Evolutionary conservation across 2,797 vertebrate species (phyloP).

Genomic region (Xenops minutus): DNA sequence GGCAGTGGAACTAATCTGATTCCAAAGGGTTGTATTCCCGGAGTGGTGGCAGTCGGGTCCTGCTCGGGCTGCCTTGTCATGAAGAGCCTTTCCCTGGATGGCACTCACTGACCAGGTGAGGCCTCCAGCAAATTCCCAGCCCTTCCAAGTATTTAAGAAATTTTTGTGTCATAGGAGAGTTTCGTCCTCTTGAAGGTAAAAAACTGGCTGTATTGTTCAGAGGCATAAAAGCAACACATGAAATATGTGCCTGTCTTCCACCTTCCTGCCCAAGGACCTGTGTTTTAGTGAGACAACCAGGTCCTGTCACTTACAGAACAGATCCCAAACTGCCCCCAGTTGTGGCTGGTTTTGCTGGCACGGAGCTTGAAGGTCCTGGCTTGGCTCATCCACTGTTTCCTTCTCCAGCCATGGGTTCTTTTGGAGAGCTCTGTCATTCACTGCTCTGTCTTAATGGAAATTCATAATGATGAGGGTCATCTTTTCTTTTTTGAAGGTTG

Average conservation of each 20-base stretch:
- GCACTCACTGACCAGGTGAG: constrained; percentile 64
- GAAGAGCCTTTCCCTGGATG: constrained; percentile 76
- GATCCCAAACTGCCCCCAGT: not conserved
- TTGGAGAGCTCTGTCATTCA: not conserved
- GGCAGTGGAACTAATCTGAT: constrained; percentile 71
- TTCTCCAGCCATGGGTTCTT: not conserved
- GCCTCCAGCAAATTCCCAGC: constrained; percentile 53
- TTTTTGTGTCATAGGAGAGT: not conserved
- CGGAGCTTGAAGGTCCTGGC: not conserved
- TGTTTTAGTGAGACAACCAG: not conserved
- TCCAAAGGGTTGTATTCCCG: constrained; percentile 80
- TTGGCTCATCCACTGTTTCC: not conserved
- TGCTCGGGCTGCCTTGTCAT: constrained; percentile 82
- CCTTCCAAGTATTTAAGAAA: not conserved
- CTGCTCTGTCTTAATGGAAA: not conserved
- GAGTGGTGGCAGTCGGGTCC: constrained; percentile 77
- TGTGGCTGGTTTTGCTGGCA: not conserved
- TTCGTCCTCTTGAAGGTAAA: not conserved
- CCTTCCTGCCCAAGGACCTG: not conserved
- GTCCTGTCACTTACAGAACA: not conserved
- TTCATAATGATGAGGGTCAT: not conserved
- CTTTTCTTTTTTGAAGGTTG: not conserved
- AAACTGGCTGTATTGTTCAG: not conserved
- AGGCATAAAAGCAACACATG: not conserved
- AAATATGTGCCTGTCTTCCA: not conserved